Percentiles rank a stretch among this genome's conserved stretches.
Conservation (phyloP, 1,140 invertebrate genomes). For the Conus betulinus region DNA sequence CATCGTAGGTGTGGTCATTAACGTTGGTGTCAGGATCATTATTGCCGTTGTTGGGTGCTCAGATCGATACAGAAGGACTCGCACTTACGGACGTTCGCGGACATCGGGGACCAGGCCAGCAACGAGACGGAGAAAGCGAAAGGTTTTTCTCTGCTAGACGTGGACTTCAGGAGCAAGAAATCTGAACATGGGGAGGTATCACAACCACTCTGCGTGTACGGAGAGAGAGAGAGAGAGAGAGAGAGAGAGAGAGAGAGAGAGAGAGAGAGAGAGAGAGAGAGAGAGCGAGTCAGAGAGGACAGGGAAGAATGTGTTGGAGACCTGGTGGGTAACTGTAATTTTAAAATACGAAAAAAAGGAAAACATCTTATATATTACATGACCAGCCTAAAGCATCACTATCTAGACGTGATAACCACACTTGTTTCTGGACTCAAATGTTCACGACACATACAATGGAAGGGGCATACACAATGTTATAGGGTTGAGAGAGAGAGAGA, state of each 20-base stretch:
- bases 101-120: background rate
- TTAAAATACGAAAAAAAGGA: too few relatives aligned
- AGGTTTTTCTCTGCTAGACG: background rate
- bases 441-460: too few relatives aligned
- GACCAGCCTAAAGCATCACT: too few relatives aligned
- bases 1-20: background rate
- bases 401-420: too few relatives aligned
- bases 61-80: background rate
- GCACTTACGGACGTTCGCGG: background rate
- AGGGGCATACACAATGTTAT: too few relatives aligned
- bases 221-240: slow-evolving; percentile 10
- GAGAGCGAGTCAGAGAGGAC: background rate
- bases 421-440: too few relatives aligned
- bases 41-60: background rate
- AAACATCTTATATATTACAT: too few relatives aligned
- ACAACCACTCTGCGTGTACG: too few relatives aligned
- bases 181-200: background rate
- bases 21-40: background rate
- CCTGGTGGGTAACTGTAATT: too few relatives aligned
- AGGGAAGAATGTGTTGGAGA: too few relatives aligned
- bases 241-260: slow-evolving; percentile 6
- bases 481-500: too few relatives aligned
- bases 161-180: background rate
- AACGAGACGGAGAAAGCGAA: background rate
- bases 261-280: background rate